Percentiles rank a stretch among this genome's conserved stretches.
Evolutionary conservation across 2,888 invertebrate genomes (phyloP).

Genomic region (Cataglyphis rosenhaueri): DNA sequence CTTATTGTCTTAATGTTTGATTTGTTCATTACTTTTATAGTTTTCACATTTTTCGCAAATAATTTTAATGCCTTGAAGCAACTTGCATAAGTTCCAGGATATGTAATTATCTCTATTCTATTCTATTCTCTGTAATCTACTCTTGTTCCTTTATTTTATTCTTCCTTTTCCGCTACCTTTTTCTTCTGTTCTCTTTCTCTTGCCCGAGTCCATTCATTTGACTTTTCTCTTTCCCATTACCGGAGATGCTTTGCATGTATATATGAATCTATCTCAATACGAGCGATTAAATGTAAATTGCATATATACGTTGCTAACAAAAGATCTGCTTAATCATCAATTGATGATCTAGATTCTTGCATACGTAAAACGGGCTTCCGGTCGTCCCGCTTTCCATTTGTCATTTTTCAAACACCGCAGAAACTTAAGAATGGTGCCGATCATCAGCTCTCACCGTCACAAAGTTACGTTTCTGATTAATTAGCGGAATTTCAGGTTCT

Average conservation of each 20-base stretch:
- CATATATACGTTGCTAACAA: constrained; percentile 37
- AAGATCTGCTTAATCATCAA: constrained; percentile 45
- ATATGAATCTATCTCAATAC: not conserved
- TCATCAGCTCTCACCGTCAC: constrained; percentile 39
- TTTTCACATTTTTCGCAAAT: constrained; percentile 17
- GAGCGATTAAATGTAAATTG: constrained; percentile 55
- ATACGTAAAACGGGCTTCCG: constrained; percentile 44
- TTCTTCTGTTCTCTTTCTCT: not conserved
- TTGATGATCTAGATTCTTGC: constrained; percentile 71
- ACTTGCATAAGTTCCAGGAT: constrained; percentile 12
- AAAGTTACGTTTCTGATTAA: constrained; percentile 43
- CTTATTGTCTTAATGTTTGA: constrained; percentile 3
- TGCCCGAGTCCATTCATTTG: constrained; percentile 21
- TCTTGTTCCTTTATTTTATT: constrained; percentile 17
- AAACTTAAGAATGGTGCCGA: constrained; percentile 41
- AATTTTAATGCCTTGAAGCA: not conserved
- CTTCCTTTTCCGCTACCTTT: not conserved
- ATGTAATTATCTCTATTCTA: constrained; percentile 41
- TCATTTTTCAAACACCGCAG: constrained; percentile 32
- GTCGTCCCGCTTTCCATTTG: constrained; percentile 19
- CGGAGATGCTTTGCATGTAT: not conserved
- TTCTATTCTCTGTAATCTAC: constrained; percentile 9
- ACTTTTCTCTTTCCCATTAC: constrained; percentile 18
- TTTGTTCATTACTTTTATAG: constrained; percentile 13
- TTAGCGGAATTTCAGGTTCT: constrained; percentile 14